Evolutionary conservation across 2,113 vertebrate species (phyloP), one percentile per base, ranked within the genome.

Genomic region (Corythornis madagascariensis): DNA sequence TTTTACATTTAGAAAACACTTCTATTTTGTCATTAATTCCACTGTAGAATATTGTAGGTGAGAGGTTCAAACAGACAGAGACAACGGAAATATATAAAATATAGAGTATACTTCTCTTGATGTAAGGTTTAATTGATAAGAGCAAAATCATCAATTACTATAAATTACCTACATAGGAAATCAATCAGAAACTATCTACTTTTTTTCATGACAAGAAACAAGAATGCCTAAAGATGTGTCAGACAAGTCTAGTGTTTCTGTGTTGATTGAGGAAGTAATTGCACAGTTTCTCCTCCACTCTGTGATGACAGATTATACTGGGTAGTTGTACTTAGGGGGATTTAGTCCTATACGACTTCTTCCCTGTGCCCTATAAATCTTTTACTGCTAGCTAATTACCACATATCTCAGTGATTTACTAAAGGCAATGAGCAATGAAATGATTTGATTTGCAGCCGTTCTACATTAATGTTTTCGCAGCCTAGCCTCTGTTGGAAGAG

Each of bases 381-480:
- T 76, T 31, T 87, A 43, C 40, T 69, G 20, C 14, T 82, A 91
- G 40, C 42, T 94, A 92, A 35, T 93, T 85, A 93, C 50, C 35
- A 13, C 59, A 22, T 87, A 82, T 90, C 57, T 83, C 56, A n/a
- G 17, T 83, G 66, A 94, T 92, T 87, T 92, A 79, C 35, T 89
- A 80, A 93, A 91, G 82, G 50, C 56, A 95, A 88, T 50, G 59
- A 80, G 21, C 0, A 0, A 88, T 33, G 8, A 94, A 92, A 86
- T 21, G 25, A 33, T 55, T 95, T 95, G 94, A 83, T 85, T 89
- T 94, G 52, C 72, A 90, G 93, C 85, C 79, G 83, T 7, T 21
- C 78, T 69, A 61, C 70, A 38, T 45, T 84, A 88, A 75, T 72
- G 31, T 31, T 33, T 50, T 84, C 53, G 55, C 38, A 94, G 35